Percentiles rank a stretch among this genome's conserved stretches.
Conservation (phyloP, 2,113 vertebrate genomes). For the cat (Felis catus) region DNA sequence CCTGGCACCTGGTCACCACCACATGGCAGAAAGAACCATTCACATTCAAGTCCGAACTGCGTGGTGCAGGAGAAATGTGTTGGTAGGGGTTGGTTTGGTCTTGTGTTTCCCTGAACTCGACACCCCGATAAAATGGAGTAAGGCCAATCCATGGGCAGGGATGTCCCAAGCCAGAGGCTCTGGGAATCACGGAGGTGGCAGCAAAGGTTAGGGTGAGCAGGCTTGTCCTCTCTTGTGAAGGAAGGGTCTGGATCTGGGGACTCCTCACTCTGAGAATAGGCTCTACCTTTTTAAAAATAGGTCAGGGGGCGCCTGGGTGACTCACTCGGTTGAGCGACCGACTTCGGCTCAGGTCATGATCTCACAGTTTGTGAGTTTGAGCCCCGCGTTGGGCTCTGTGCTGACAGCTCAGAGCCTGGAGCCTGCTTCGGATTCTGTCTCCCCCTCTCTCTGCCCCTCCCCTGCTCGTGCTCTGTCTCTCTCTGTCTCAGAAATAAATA, state of each 20-base stretch:
- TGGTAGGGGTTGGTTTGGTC: background rate
- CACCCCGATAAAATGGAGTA: background rate
- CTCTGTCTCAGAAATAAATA: background rate
- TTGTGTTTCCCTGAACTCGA: background rate
- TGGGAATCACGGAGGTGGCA: background rate
- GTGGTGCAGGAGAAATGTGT: background rate
- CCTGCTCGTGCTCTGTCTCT: no score
- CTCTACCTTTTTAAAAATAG: background rate
- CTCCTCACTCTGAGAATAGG: background rate
- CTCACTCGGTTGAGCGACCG: background rate
- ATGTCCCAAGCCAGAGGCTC: background rate
- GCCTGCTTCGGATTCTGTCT: background rate
- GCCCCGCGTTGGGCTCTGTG: background rate
- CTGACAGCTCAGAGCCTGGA: background rate
- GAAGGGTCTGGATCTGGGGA: background rate
- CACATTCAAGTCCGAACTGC: background rate
- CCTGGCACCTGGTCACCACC: background rate
- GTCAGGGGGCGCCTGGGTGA: background rate
- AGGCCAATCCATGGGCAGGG: background rate
- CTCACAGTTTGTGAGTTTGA: background rate
- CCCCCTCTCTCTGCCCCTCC: background rate
- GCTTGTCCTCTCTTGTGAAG: fast-evolving
- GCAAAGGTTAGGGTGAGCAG: background rate
- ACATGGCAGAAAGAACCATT: background rate
- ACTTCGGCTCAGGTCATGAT: background rate